Evolutionary conservation across 1,140 invertebrate species (phyloP), one percentile per base, ranked within the genome.

Genomic region (Vollenhovia emeryi): DNA sequence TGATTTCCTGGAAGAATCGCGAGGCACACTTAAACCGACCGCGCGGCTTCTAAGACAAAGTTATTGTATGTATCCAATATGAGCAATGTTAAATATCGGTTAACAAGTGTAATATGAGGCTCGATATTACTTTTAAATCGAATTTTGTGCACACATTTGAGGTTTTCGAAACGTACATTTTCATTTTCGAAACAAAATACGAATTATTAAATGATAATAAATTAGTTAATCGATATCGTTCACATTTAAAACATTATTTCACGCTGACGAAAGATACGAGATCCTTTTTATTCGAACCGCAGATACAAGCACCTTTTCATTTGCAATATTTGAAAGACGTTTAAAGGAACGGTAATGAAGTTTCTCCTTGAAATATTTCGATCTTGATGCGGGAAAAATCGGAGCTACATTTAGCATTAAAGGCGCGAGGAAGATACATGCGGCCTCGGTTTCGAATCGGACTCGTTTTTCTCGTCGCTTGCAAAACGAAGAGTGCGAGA

Each of bases 401-500:
- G 3, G 50, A 43, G 66, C 78, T 33, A 18, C 66, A 59, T 73
- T 82, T 82, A 82, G 50, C 78, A 33, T 82, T 82, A 64, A 40
- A 27, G 50, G 36, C 78, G 64, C 21, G 66, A 55, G 13, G 78
- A 71, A 57, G 50, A 82, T 71, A 55, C 48, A 52, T 24, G 33
- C 40, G 21, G 36, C 50, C 78, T 71, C 50, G 66, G 78, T 82
- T 80, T 84, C 78, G 84, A 89, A 88, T 89, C 85, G 74, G 57
- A 88, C 76, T 86, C 68, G 87, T 82, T 84, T 74, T 76, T 88
- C 84, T 88, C 66, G 36, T 78, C 55, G 52, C 83, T 36, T 18
- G 59, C 59, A 86, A 86, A 83, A 88, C 48, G 74, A 83, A 71
- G 45, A 86, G 48, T 13, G 15, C 30, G 45, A 11, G 24, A 30